Evolutionary conservation across 2,113 vertebrate genomes (phyloP).

Genomic region (Lutjanus erythropterus): DNA sequence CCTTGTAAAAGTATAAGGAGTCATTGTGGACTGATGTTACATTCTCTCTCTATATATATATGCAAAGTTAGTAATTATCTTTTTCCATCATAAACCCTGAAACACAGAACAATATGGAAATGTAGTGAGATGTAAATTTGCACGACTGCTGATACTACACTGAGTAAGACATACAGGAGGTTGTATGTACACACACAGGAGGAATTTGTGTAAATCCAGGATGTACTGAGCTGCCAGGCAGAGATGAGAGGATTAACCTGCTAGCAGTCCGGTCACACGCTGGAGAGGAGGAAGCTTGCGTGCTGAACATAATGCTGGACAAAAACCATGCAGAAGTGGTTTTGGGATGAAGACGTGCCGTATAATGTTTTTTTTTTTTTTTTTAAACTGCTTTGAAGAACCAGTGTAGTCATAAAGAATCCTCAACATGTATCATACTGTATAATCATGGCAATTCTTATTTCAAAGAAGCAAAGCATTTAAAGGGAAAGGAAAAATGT

Average conservation of each 20-base stretch:
- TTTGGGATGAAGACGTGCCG: background rate
- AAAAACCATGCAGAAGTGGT: background rate
- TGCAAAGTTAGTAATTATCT: background rate
- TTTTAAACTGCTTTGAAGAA: background rate
- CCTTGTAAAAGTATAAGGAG: background rate
- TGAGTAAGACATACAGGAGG: background rate
- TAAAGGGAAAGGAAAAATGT: background rate
- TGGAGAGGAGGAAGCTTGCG: conserved; percentile 26
- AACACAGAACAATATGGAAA: background rate
- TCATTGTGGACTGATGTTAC: background rate
- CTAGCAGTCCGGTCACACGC: conserved; percentile 16
- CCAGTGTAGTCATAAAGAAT: background rate
- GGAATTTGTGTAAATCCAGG: conserved; percentile 62
- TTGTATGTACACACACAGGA: conserved; percentile 1
- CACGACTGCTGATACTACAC: background rate
- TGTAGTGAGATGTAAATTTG: background rate
- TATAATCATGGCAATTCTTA: background rate
- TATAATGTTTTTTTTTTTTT: background rate
- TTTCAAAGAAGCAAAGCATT: background rate
- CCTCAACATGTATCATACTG: background rate
- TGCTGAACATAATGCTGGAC: conserved; percentile 5
- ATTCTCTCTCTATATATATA: too few relatives aligned
- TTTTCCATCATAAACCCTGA: too few relatives aligned
- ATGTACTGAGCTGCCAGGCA: conserved; percentile 59
- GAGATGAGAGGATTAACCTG: conserved; percentile 65